A percentile compares a stretch with the other conserved stretches of the same genome.
Conservation (phyloP, 2,113 vertebrate species). For the Morone saxatilis region DNA sequence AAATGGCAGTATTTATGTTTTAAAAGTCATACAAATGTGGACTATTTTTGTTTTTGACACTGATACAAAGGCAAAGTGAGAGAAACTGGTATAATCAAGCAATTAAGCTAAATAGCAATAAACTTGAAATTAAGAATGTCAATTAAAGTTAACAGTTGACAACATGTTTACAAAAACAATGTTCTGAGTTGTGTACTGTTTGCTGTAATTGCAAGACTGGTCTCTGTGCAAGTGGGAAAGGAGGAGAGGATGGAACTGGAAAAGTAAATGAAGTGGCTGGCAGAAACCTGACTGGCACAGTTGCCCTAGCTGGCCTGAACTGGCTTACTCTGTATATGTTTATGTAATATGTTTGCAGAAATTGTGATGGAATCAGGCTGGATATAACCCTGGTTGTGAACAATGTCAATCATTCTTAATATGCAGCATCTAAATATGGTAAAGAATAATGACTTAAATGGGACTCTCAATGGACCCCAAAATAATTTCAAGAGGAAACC, state of each 20-base stretch:
- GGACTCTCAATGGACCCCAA: neutral
- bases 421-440: neutral
- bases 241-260: neutral
- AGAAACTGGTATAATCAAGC: neutral
- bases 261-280: neutral
- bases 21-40: neutral
- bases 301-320: neutral
- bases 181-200: neutral
- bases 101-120: neutral
- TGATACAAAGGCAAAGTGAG: neutral
- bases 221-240: neutral
- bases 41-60: conserved; percentile 12
- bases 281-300: neutral
- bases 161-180: neutral
- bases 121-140: neutral
- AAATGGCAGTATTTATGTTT: neutral
- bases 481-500: neutral
- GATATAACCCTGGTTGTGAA: neutral
- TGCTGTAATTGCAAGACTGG: neutral
- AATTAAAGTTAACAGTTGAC: neutral
- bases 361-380: neutral
- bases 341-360: neutral
- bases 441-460: neutral
- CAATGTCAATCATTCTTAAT: too few species aligned
- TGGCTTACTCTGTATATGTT: neutral